phyloP scores from a whole-genome alignment of 2,888 invertebrate species.

The Phyllotreta cruciferae region DNA sequence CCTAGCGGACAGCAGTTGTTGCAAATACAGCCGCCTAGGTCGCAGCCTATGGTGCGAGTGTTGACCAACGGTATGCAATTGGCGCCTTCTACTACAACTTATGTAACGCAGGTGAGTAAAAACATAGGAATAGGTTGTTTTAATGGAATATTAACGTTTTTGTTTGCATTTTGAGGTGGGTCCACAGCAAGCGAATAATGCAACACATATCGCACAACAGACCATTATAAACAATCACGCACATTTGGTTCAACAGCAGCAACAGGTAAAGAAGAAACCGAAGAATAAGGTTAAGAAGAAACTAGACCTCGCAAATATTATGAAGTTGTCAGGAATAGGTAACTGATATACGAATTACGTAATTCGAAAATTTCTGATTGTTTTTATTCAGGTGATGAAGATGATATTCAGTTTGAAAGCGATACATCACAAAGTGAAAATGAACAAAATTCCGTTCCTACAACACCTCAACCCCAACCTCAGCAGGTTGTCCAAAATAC shows the following conservation, averaged over 20 bases:
- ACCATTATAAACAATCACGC: constrained; percentile 44
- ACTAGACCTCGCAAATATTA: constrained; percentile 75
- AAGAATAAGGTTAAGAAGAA: constrained; percentile 63
- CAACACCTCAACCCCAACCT: constrained; percentile 48
- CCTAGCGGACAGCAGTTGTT: constrained; percentile 55
- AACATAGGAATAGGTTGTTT: neutral
- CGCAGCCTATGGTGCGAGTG: constrained; percentile 63
- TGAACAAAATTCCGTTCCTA: constrained; percentile 54
- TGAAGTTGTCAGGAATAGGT: constrained; percentile 69
- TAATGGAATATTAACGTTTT: neutral
- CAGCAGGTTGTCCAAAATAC: constrained; percentile 35
- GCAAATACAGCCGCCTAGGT: constrained; percentile 52
- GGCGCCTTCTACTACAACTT: constrained; percentile 57
- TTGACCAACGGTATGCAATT: constrained; percentile 65
- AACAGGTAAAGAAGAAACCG: constrained; percentile 55
- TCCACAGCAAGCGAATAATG: constrained; percentile 46
- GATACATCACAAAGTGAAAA: constrained; percentile 59
- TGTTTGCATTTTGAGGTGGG: constrained; percentile 41
- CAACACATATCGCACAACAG: constrained; percentile 46
- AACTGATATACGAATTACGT: neutral
- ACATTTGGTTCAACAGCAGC: constrained; percentile 40
- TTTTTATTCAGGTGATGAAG: constrained; percentile 65
- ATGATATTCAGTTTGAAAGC: constrained; percentile 65
- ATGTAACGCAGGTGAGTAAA: constrained; percentile 49
- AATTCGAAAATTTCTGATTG: neutral